phyloP scores from a whole-genome alignment of 2,113 vertebrate genomes.

The Varanus komodoensis region DNA sequence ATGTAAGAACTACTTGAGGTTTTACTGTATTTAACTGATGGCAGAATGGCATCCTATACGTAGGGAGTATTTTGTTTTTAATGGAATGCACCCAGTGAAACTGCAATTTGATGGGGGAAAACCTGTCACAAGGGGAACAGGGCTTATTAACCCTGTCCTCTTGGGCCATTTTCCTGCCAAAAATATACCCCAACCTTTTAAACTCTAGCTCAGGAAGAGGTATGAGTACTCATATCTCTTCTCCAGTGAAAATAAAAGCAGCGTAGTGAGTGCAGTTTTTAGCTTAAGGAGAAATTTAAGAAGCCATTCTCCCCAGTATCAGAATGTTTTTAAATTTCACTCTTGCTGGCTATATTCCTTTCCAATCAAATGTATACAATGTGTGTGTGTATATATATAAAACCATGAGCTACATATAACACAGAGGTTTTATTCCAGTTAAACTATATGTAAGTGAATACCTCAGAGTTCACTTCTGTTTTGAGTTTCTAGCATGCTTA shows the following conservation, averaged over 20 bases:
- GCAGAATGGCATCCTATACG: not conserved
- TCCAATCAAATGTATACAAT: not conserved
- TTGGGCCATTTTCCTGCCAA: not conserved
- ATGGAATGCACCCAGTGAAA: not conserved
- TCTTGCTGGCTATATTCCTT: not conserved
- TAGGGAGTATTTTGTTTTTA: not conserved
- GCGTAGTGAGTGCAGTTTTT: not conserved
- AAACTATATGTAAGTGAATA: not conserved
- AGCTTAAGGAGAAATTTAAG: not conserved
- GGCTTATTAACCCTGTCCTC: not conserved
- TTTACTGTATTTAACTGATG: slow-evolving; percentile 26
- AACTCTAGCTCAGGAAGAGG: not conserved
- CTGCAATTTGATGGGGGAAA: not conserved
- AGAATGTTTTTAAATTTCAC: not conserved
- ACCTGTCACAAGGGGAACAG: not conserved
- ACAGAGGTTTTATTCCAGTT: not conserved
- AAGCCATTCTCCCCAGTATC: not conserved
- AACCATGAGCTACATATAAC: not conserved
- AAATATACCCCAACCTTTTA: not conserved
- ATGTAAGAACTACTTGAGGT: slow-evolving; percentile 21
- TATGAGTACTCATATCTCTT: not conserved
- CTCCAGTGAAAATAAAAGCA: not conserved
- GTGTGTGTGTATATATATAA: too few relatives aligned
- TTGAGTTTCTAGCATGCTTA: slow-evolving; percentile 16
- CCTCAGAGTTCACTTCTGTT: not conserved